Percentiles rank a stretch among this genome's conserved stretches.
These are phyloP conservation scores for Magallana gigas DNA, from an alignment of 1,140 invertebrate species.

Conservation along the genomic window DNA sequence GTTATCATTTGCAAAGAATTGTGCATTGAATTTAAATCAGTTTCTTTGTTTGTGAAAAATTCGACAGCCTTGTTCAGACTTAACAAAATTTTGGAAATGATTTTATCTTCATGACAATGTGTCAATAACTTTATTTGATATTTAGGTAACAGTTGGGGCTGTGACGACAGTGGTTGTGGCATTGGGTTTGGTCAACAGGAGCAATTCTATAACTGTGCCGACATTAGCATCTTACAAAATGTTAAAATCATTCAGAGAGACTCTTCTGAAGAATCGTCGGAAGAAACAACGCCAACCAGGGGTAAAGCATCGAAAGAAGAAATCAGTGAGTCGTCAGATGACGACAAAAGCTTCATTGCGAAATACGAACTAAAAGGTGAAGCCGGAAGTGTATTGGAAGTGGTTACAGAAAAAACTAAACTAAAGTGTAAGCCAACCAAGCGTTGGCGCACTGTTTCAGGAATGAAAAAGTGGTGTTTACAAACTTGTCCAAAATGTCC, in stretches of 20 bases:
- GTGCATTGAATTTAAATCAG: too few relatives aligned
- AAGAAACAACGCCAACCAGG: neutral
- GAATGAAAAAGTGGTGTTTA: constrained; percentile 52
- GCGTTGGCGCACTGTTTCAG: constrained; percentile 7
- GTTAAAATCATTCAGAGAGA: neutral
- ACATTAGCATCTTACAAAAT: constrained; percentile 81
- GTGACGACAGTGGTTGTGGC: constrained; percentile 55
- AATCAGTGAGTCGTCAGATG: neutral
- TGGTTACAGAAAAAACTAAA: neutral
- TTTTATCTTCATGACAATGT: neutral
- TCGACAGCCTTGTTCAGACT: too few relatives aligned
- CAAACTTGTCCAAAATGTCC: constrained; percentile 45
- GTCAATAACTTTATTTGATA: neutral
- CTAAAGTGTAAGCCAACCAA: constrained; percentile 8
- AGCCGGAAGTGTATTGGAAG: neutral
- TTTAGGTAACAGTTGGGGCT: constrained; percentile 69
- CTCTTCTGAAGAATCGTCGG: neutral
- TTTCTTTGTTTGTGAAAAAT: too few relatives aligned
- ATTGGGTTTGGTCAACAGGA: constrained; percentile 81
- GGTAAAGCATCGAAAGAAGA: neutral
- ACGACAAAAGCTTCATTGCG: constrained; percentile 10
- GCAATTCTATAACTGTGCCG: constrained; percentile 85
- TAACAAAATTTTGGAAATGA: too few relatives aligned
- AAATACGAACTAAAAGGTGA: constrained; percentile 8
- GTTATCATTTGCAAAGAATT: too few relatives aligned